Evolutionary conservation across 2,888 invertebrate species (phyloP).

Genomic region (Ophioninae sp.): DNA sequence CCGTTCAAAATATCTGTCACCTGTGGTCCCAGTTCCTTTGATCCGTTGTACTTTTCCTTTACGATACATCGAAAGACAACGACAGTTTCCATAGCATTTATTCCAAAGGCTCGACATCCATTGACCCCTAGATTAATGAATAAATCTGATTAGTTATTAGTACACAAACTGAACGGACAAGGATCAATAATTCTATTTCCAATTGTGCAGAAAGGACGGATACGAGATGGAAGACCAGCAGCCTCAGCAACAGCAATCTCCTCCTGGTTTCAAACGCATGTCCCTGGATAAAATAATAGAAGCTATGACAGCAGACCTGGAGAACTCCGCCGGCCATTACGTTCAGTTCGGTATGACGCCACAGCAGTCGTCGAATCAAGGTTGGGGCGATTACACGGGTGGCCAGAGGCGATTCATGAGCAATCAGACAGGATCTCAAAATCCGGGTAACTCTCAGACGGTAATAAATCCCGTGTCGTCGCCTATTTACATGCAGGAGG

Average conservation of each 20-base stretch:
- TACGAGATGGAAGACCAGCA: slow-evolving; percentile 66
- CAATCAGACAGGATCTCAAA: slow-evolving; percentile 61
- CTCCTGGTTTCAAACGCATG: slow-evolving; percentile 74
- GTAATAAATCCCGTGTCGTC: slow-evolving; percentile 47
- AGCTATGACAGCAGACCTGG: slow-evolving; percentile 84
- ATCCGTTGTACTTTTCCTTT: not conserved
- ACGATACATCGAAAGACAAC: not conserved
- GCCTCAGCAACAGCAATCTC: slow-evolving; percentile 70
- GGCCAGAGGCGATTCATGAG: slow-evolving; percentile 71
- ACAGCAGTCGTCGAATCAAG: slow-evolving; percentile 73
- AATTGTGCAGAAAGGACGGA: slow-evolving; percentile 32
- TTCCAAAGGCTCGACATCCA: not conserved
- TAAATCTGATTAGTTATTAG: not conserved
- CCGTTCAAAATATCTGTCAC: too few relatives aligned
- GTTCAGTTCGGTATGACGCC: slow-evolving; percentile 82
- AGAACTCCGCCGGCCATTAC: slow-evolving; percentile 83
- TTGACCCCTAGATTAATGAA: not conserved
- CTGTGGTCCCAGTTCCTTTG: too few relatives aligned
- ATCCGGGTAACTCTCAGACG: slow-evolving; percentile 25
- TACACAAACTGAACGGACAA: not conserved
- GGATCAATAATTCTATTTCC: not conserved
- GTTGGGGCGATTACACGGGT: slow-evolving; percentile 77
- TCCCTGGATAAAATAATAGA: slow-evolving; percentile 84
- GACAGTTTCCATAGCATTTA: not conserved
- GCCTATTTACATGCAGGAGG: slow-evolving; percentile 66